phyloP scores from a whole-genome alignment of 2,888 invertebrate species.

The Platycheirus rosarum region DNA sequence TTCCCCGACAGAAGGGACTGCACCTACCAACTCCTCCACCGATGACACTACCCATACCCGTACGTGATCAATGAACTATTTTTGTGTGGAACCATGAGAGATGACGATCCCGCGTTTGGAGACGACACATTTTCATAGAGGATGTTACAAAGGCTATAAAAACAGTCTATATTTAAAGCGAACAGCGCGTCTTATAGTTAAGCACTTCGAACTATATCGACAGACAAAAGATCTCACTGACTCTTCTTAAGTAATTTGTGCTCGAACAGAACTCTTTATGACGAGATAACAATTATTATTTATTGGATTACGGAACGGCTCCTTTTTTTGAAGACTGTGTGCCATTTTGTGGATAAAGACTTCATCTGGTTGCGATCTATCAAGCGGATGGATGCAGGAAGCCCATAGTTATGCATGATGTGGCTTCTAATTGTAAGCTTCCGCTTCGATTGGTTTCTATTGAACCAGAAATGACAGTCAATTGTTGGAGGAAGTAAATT shows the following conservation, averaged over 20 bases:
- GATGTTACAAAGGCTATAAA: background rate
- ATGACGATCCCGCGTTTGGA: constrained; percentile 18
- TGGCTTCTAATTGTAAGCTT: constrained; percentile 70
- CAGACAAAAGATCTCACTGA: constrained; percentile 18
- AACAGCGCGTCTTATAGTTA: constrained; percentile 9
- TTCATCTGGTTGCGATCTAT: constrained; percentile 26
- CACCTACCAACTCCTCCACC: constrained; percentile 4
- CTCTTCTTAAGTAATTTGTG: constrained; percentile 60
- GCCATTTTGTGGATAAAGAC: constrained; percentile 21
- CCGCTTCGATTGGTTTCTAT: constrained; percentile 74
- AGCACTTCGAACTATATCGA: constrained; percentile 37
- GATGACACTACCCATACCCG: constrained; percentile 3
- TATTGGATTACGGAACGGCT: constrained; percentile 53
- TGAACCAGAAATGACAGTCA: constrained; percentile 69
- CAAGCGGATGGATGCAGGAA: constrained; percentile 60
- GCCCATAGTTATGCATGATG: constrained; percentile 70
- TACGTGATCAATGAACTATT: constrained; percentile 67
- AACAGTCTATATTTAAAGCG: background rate
- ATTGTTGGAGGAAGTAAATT: constrained; percentile 44
- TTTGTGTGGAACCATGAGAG: constrained; percentile 26
- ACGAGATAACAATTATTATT: constrained; percentile 40
- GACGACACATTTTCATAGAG: constrained; percentile 28
- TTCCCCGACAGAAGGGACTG: constrained; percentile 24
- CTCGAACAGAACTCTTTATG: constrained; percentile 15
- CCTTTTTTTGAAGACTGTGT: constrained; percentile 37